Evolutionary conservation across 2,113 vertebrate species (phyloP).

Genomic region (Brachionichthys hirsutus): DNA sequence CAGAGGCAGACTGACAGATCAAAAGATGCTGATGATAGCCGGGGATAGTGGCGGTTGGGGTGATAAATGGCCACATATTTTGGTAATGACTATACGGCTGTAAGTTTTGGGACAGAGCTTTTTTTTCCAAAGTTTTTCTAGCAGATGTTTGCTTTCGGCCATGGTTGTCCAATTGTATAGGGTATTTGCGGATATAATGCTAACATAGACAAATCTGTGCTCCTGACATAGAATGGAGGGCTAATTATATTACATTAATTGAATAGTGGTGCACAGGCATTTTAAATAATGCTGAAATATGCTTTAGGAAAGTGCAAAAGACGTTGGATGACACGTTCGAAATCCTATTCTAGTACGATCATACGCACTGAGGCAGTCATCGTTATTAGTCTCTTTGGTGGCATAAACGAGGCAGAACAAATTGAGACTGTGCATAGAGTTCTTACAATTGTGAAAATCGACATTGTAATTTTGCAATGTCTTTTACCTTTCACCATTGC

Average conservation of each 20-base stretch:
- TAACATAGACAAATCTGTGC: neutral
- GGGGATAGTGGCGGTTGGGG: constrained; percentile 27
- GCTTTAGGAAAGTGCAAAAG: too few species aligned
- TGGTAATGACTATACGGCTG: constrained; percentile 31
- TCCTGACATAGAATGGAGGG: constrained; percentile 15
- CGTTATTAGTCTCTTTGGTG: too few species aligned
- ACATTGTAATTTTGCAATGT: constrained; percentile 3
- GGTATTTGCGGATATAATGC: neutral
- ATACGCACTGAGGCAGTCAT: too few species aligned
- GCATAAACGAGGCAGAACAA: too few species aligned
- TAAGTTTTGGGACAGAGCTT: constrained; percentile 35
- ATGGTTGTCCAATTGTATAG: neutral
- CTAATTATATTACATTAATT: too few species aligned
- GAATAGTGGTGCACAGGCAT: too few species aligned
- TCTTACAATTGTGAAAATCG: too few species aligned
- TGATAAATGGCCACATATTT: constrained; percentile 58
- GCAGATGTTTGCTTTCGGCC: neutral
- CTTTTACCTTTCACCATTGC: constrained; percentile 7
- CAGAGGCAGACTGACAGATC: constrained; percentile 62
- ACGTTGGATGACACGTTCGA: too few species aligned
- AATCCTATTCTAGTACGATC: too few species aligned
- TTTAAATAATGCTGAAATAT: too few species aligned
- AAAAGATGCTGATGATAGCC: constrained; percentile 66
- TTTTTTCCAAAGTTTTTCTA: constrained; percentile 6
- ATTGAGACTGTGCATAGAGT: too few species aligned